phyloP scores from a whole-genome alignment of 2,888 invertebrate genomes.

The Escarpia spicata region DNA sequence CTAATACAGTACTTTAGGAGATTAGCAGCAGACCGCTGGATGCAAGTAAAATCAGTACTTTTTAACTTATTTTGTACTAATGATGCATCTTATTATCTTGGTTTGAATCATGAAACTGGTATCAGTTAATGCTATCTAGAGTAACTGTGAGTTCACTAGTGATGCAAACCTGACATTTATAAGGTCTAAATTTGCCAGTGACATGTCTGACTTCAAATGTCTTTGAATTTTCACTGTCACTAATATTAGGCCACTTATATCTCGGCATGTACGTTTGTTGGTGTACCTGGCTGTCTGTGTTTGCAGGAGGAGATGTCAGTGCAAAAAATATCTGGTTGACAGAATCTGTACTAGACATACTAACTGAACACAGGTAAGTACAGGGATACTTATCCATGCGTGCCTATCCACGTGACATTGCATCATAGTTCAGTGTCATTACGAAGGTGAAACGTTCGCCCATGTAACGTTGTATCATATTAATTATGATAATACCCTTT shows the following conservation, averaged over 20 bases:
- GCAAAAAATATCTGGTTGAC: slow-evolving; percentile 80
- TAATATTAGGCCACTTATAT: neutral
- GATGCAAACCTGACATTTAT: neutral
- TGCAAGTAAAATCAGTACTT: neutral
- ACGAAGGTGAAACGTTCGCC: too few species aligned
- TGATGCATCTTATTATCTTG: neutral
- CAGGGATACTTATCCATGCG: neutral
- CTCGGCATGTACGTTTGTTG: neutral
- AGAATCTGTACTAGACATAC: slow-evolving; percentile 90
- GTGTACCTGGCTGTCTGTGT: slow-evolving; percentile 17
- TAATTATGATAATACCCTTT: too few species aligned
- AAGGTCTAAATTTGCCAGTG: neutral
- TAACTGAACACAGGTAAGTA: slow-evolving; percentile 76
- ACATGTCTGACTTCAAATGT: too few species aligned
- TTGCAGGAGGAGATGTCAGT: slow-evolving; percentile 83
- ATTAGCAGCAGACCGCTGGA: neutral
- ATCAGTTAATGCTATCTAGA: neutral
- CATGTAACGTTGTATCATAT: too few species aligned
- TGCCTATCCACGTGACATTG: too few species aligned
- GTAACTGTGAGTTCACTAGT: neutral
- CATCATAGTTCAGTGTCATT: too few species aligned
- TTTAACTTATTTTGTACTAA: neutral
- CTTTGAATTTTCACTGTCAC: neutral
- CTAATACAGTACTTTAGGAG: neutral
- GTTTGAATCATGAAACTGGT: neutral